phyloP scores from a whole-genome alignment of 2,797 vertebrate species.

The Podarcis lilfordi region DNA sequence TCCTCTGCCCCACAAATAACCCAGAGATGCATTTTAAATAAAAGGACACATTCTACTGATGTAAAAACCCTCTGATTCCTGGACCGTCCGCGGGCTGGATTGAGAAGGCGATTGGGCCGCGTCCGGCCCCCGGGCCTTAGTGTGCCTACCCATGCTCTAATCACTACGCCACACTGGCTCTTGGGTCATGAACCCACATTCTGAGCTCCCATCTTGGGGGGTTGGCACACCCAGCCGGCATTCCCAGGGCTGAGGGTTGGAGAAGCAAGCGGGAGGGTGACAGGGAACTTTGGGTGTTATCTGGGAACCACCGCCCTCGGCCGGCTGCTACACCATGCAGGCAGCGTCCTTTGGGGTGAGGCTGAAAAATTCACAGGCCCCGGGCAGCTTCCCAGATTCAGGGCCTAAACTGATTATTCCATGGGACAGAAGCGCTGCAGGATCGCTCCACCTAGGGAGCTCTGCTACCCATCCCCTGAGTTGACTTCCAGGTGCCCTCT shows the following conservation, averaged over 20 bases:
- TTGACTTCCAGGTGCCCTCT: conserved; percentile 16
- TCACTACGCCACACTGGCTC: too few relatives aligned
- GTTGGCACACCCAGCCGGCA: conserved; percentile 12
- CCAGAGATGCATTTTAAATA: too few relatives aligned
- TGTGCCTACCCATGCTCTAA: too few relatives aligned
- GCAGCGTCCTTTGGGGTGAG: neutral
- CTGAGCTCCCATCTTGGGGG: conserved; percentile 12
- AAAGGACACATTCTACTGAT: too few relatives aligned
- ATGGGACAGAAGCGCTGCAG: neutral
- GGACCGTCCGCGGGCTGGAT: too few relatives aligned
- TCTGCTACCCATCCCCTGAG: neutral
- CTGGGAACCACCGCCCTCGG: conserved; percentile 26
- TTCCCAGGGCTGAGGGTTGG: neutral
- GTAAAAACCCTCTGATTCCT: too few relatives aligned
- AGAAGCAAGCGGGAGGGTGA: neutral
- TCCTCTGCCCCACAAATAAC: too few relatives aligned
- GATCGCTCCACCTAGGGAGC: neutral
- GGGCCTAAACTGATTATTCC: neutral
- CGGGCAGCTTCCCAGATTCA: conserved; percentile 1
- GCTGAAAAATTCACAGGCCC: neutral
- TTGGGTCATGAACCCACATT: neutral
- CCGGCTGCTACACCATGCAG: neutral
- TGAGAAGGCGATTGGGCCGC: too few relatives aligned
- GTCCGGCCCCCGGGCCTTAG: too few relatives aligned
- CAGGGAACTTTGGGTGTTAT: conserved; percentile 28